Base-by-base conservation (phyloP, 1,140 invertebrate genomes). In the Hypothenemus hampei region DNA sequence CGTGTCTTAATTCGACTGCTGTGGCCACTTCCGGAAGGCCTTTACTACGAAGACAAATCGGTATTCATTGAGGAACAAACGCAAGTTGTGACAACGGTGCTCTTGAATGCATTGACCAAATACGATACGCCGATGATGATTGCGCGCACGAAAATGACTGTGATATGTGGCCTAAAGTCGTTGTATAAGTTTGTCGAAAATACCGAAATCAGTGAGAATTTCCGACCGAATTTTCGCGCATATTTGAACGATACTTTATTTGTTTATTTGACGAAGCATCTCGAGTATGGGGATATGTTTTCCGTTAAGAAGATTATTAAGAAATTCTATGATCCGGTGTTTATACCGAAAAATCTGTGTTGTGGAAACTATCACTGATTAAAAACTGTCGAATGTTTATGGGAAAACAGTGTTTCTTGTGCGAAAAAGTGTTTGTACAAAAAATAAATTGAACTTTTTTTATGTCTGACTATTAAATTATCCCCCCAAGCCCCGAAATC, bases 31-130 rank as follows among this genome's bases (percentile, higher is more conserved):
- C 62, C 64, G 15, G 50, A 66, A 8, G 59, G 53, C 29, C 44
- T 66, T 3, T 63, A 51, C 33, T 68, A 68, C 50, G 65, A 62
- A 11, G 64, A 68, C 49, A 60, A 54, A 37, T 64, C 65, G 7
- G 65, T 68, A 35, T 68, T 68, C 39, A 33, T 64, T 6, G 67
- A 68, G 48, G 66, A 69, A 31, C 63, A 68, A 31, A 57, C 61
- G 5, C 57, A 63, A 37, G 39, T 68, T 10, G 62, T 68, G 3
- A 62, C 65, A 1, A 60, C 56, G 4, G 48, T 47, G 3, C 52
- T 69, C 8, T 45, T 67, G 7, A 63, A 69, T 33, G 41, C 61
- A 0, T 46, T 67, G 7, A 43, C 54, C 29, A 61, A 59, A 29
- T 23, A 56, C 46, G 43, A 58, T 33, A 60, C 60, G 26, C 58